Base-by-base conservation (phyloP, 2,888 invertebrate species). In the Drosophila subquinaria region DNA sequence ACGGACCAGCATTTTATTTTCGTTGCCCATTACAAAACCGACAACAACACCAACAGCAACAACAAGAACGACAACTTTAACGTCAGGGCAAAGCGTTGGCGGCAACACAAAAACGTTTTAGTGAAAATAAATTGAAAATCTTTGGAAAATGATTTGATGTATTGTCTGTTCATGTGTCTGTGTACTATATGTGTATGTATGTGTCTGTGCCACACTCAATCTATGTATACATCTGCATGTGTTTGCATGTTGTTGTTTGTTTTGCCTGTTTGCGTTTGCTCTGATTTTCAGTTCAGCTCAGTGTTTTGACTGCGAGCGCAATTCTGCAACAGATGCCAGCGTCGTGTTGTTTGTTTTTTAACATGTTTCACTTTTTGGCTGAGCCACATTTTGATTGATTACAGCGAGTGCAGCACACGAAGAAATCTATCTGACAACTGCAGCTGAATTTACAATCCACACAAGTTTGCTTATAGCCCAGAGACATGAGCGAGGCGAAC, bases 361-460 rank as follows among this genome's bases (percentile, higher is more conserved):
- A 67, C 69, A 66, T 70, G 66, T 64, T 69, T 72, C 56, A 43
- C 69, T 67, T 65, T 59, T 61, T 73, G 68, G 57, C 30, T 56
- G 72, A 62, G 77, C 79, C 80, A 80, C 88, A 83, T 78, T 88
- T 83, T 91, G 91, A 90, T 90, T 86, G 91, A 90, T 91, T 90
- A 76, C 86, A 80, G 35, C 75, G 79, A 74, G 65, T 80, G 82
- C 87, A 79, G 56, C 55, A 20, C 42, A 69, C 77, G 72, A 82
- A 56, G 72, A 82, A 56, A 64, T 69, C 56, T 69, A 33, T 57
- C 73, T 68, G 73, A 74, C 76, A 79, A 69, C 70, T 70, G 73
- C 72, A 76, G 42, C 15, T 5, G 36, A 27, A 57, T 47, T 30
- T 30, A 30, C 33, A 48, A 68, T 43, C 43, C 20, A 13, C 10